Base-by-base conservation (phyloP, 1,140 invertebrate genomes). In the Bombus affinis region DNA sequence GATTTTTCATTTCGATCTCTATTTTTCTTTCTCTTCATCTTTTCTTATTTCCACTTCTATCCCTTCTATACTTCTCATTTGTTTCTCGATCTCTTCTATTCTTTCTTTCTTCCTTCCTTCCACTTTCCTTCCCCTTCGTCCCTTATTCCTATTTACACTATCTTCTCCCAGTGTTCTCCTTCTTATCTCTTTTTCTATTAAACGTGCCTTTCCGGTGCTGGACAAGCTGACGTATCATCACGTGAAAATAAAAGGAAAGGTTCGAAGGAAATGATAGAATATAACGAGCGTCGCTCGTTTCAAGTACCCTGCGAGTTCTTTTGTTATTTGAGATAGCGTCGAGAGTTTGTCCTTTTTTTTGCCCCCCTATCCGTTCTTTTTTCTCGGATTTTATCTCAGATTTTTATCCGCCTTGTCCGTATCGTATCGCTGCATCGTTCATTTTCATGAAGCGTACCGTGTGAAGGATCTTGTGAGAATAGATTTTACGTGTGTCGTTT, bases 1-100 rank as follows among this genome's bases (percentile, higher is more conserved):
- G 85, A 86, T 82, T 79, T n/a, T 89, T 86, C 44, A 77, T 79
- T 84, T 66, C 88, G 85, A 89, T 89, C 88, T 89, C 75, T 78
- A 65, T 81, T 76, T 59, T 78, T 35, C n/a, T 72, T 72, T 66
- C 39, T 71, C 70, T 53, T 75, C 37, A 83, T 57, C 79, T 62
- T 74, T 86, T 73, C 39, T 65, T 9, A 18, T 42, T 53, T 35
- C 13, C 28, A 18, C 6, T 28, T 3, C 9, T 42, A 37, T 70
- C 37, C 39, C 42, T 85, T 37, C 78, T 44, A 42, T 81, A 73
- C 65, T 37, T 37, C 71, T 35, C 28, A 42, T 37, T 47, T 68
- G 25, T 65, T 22, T 70, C 25, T 28, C 37, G 12, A 76, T 77
- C 25, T 77, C 9, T 77, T 6, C 18, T n/a, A 57, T 15, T 77